Conservation (phyloP, 2,888 invertebrate species). For the Tineola bisselliella region DNA sequence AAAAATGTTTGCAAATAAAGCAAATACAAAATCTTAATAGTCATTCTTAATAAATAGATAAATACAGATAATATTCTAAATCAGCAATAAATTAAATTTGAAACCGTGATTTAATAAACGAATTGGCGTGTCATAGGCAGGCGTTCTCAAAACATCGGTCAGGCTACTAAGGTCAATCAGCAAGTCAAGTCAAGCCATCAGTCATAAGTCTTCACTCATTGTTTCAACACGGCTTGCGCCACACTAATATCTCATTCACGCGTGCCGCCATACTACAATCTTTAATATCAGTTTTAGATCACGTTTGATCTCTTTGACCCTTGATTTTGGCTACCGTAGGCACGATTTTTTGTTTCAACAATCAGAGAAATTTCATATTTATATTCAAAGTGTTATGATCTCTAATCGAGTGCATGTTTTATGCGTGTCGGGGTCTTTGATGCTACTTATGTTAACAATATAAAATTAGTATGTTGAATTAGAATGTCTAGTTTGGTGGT, state of each 20-base stretch:
- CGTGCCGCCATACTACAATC: constrained; percentile 50
- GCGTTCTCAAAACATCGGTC: not conserved
- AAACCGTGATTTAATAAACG: not conserved
- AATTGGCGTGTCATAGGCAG: not conserved
- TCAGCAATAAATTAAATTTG: no score
- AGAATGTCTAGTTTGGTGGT: not conserved
- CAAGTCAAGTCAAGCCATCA: constrained; percentile 1
- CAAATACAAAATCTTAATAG: no score
- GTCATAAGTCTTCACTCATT: constrained; percentile 12
- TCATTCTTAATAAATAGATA: no score
- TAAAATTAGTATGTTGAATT: constrained; percentile 52
- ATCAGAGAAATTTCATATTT: constrained; percentile 26
- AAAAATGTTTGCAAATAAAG: no score
- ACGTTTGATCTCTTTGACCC: constrained; percentile 62
- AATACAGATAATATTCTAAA: no score
- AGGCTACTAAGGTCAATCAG: constrained; percentile 1
- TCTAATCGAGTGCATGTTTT: constrained; percentile 17
- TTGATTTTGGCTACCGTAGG: constrained; percentile 61
- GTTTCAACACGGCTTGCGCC: constrained; percentile 33
- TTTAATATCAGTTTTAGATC: constrained; percentile 62
- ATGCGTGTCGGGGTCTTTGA: constrained; percentile 35
- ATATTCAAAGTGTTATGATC: constrained; percentile 21
- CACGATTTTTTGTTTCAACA: constrained; percentile 40
- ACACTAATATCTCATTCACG: constrained; percentile 59
- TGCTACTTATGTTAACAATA: constrained; percentile 53